These are phyloP conservation scores for Sandelia bainsii DNA, from an alignment of 2,797 vertebrate genomes.

Conservation along the genomic window DNA sequence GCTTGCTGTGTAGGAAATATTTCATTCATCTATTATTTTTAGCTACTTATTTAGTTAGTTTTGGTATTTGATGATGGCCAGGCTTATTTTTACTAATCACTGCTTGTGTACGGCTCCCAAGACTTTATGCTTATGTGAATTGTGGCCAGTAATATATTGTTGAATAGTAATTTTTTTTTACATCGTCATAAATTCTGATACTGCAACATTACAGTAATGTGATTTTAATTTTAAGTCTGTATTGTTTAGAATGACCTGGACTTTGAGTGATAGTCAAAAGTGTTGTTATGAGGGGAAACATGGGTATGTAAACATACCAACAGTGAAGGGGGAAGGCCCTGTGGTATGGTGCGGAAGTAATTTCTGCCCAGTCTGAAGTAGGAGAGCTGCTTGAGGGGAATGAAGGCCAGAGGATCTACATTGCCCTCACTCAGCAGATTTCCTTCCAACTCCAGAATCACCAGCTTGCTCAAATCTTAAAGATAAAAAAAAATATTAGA, in stretches of 20 bases:
- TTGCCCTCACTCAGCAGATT: constrained; percentile 93
- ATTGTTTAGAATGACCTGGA: background rate
- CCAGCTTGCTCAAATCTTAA: constrained; percentile 87
- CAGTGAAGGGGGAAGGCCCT: constrained; percentile 90
- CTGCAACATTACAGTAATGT: too few relatives aligned
- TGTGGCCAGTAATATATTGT: too few relatives aligned
- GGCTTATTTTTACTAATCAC: too few relatives aligned
- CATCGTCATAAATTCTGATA: too few relatives aligned
- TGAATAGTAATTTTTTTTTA: too few relatives aligned
- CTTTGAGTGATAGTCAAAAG: background rate
- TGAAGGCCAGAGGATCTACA: constrained; percentile 88
- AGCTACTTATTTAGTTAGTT: too few relatives aligned
- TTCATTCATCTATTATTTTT: too few relatives aligned
- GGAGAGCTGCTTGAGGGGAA: constrained; percentile 85
- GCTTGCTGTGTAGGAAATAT: too few relatives aligned
- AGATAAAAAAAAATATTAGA: constrained; percentile 2
- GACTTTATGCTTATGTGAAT: too few relatives aligned
- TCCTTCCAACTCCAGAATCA: constrained; percentile 95
- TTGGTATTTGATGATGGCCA: too few relatives aligned
- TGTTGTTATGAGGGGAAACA: background rate
- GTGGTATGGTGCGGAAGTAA: constrained; percentile 93
- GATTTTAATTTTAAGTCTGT: too few relatives aligned
- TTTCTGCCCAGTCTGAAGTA: constrained; percentile 94
- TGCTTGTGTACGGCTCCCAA: too few relatives aligned
- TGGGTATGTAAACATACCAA: constrained; percentile 83